These are phyloP conservation scores for Falcunculus frontatus DNA, from an alignment of 2,113 vertebrate genomes.

Conservation along the genomic window DNA sequence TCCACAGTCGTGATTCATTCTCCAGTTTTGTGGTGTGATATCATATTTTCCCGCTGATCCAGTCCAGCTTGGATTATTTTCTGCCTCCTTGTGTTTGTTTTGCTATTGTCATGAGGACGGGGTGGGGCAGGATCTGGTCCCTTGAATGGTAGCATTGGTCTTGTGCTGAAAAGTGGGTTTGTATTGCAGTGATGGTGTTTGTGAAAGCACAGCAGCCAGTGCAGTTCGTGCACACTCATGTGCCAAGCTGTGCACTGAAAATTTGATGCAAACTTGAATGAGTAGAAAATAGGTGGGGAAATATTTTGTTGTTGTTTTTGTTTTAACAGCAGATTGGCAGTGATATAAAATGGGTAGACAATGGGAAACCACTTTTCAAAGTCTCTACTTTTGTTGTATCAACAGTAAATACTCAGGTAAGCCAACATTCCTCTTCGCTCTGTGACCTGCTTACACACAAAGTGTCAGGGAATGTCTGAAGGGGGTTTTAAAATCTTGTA, in stretches of 20 bases:
- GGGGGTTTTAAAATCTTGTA: not conserved
- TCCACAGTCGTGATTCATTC: not conserved
- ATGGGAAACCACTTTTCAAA: slow-evolving; percentile 92
- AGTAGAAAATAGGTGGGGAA: not conserved
- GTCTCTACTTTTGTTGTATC: slow-evolving; percentile 88
- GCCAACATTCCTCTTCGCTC: not conserved
- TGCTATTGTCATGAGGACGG: not conserved
- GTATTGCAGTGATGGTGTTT: not conserved
- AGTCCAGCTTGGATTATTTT: not conserved
- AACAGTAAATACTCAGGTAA: slow-evolving; percentile 95
- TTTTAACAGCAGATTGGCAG: slow-evolving; percentile 70
- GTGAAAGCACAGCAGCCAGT: not conserved
- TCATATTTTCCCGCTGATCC: not conserved
- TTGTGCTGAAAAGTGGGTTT: not conserved
- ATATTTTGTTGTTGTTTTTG: not conserved
- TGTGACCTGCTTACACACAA: not conserved
- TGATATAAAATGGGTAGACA: slow-evolving; percentile 94
- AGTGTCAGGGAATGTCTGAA: not conserved
- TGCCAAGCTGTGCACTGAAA: not conserved
- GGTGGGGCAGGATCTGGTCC: not conserved
- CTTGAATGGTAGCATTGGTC: not conserved
- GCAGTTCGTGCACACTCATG: accelerated
- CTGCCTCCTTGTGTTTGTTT: not conserved
- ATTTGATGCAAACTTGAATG: not conserved
- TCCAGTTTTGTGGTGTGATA: not conserved